Evolutionary conservation across 92 coral and sea anemone species (phyloP).

Genomic region (Desmophyllum pertusum): DNA sequence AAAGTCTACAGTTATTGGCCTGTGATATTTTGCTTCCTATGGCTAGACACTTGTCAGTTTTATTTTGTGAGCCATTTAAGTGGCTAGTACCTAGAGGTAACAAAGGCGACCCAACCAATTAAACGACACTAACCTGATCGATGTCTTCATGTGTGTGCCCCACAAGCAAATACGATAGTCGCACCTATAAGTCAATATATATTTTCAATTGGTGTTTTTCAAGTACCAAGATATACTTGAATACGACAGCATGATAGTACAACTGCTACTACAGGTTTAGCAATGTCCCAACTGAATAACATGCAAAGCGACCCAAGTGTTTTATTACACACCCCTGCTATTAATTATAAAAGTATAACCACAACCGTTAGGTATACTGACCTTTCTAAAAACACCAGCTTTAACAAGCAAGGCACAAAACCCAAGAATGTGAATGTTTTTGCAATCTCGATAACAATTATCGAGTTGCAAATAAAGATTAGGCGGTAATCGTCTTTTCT

Average conservation of each 20-base stretch:
- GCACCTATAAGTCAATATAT: neutral
- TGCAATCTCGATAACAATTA: constrained; percentile 62
- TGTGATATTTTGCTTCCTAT: no score
- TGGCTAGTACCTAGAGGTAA: neutral
- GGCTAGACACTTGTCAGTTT: no score
- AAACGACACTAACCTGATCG: constrained; percentile 14
- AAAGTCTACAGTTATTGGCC: no score
- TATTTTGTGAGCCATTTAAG: no score
- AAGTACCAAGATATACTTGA: no score
- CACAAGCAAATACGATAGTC: constrained; percentile 34
- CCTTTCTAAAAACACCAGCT: constrained; percentile 54
- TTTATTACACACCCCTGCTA: no score
- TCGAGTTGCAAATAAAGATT: constrained; percentile 53
- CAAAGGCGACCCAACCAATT: neutral
- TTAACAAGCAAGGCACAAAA: constrained; percentile 57
- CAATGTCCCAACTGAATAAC: no score
- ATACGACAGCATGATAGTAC: no score
- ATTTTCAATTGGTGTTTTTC: no score
- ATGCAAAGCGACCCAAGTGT: no score
- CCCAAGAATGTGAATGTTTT: constrained; percentile 47
- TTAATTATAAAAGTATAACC: no score
- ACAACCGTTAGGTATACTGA: neutral
- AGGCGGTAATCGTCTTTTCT: constrained; percentile 43
- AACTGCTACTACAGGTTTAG: no score
- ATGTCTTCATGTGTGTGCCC: constrained; percentile 49